Conservation (phyloP, 1,140 invertebrate species). For the Drosophila santomea region DNA sequence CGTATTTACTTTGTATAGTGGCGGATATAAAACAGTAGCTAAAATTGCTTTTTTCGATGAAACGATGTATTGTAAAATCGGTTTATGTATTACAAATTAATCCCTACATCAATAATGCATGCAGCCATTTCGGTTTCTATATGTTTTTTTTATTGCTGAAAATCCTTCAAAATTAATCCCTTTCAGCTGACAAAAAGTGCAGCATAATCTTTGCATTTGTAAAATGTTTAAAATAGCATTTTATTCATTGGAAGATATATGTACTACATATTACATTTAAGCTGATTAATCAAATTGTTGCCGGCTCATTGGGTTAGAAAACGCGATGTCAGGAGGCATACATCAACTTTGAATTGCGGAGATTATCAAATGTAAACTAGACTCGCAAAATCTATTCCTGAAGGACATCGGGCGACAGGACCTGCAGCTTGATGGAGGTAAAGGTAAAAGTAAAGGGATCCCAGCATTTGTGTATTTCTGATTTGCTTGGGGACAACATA, state of each 20-base stretch:
- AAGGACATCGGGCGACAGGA: constrained; percentile 16
- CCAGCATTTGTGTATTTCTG: constrained; percentile 31
- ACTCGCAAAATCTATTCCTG: not conserved
- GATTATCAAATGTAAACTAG: not conserved
- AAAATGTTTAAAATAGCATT: too few species aligned
- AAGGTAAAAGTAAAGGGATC: constrained; percentile 21
- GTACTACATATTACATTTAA: not conserved
- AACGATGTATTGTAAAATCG: too few species aligned
- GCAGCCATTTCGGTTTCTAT: too few species aligned
- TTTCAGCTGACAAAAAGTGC: too few species aligned
- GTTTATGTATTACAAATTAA: too few species aligned
- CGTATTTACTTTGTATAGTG: not conserved
- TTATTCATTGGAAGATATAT: too few species aligned
- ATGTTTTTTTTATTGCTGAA: not conserved
- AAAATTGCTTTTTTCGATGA: too few species aligned
- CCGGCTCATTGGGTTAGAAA: not conserved
- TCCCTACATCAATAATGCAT: too few species aligned
- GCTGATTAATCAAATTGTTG: not conserved
- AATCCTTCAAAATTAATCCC: not conserved
- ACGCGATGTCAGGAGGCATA: not conserved
- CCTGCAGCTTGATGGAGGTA: constrained; percentile 52
- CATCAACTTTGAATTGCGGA: not conserved
- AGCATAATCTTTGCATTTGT: too few species aligned
- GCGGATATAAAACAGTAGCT: too few species aligned
- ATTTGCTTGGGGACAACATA: constrained; percentile 66